Evolutionary conservation across 2,113 vertebrate genomes (phyloP).

Genomic region (human): GRCh38 chr1:112440501-112441000

Average conservation of each 20-base stretch:
- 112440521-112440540: background rate
- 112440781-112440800: background rate
- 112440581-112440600: background rate
- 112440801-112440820: background rate
- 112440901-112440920: background rate
- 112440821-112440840: background rate
- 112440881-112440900: background rate
- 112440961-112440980: background rate
- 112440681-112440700: background rate
- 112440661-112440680: background rate
- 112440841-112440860: background rate
- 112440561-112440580: background rate
- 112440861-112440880: background rate
- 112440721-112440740: background rate
- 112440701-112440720: background rate
- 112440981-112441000: background rate
- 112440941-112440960: constrained; percentile 12
- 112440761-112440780: background rate
- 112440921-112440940: background rate
- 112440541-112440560: background rate
- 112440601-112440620: constrained; percentile 1
- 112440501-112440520: background rate
- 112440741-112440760: background rate
- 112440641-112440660: background rate
- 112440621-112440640: background rate